These are phyloP conservation scores for Notarius lentiginosus DNA, from an alignment of 2,113 vertebrate species.

Conservation along the genomic window DNA sequence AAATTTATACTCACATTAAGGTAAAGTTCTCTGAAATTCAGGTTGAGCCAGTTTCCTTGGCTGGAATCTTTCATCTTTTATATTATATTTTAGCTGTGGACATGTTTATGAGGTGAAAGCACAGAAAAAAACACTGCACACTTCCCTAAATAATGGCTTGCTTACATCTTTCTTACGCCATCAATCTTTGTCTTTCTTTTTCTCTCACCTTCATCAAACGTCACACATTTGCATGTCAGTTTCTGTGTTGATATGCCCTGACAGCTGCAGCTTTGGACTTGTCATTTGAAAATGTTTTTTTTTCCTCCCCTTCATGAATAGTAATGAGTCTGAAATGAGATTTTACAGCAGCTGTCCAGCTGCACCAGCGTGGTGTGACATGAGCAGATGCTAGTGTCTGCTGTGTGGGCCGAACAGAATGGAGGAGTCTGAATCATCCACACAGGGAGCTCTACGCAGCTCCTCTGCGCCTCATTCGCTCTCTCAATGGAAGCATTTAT, in stretches of 20 bases:
- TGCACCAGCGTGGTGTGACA: conserved; percentile 9
- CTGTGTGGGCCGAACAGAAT: not conserved
- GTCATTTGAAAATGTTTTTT: not conserved
- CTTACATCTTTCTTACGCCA: not conserved
- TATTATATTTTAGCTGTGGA: not conserved
- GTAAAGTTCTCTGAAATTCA: conserved; percentile 9
- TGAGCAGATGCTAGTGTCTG: conserved; percentile 25
- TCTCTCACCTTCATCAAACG: not conserved
- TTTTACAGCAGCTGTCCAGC: conserved; percentile 38
- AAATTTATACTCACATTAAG: not conserved
- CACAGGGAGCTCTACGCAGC: not conserved
- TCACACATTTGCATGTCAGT: not conserved
- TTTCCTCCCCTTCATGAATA: conserved; percentile 21
- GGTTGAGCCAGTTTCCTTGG: not conserved
- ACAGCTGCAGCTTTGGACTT: conserved; percentile 24
- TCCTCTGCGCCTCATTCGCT: not conserved
- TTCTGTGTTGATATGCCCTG: not conserved
- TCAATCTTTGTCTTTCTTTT: not conserved
- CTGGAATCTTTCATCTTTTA: conserved; percentile 5
- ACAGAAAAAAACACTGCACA: not conserved
- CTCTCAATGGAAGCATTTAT: conserved; percentile 7
- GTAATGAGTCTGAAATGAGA: conserved; percentile 33
- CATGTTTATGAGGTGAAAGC: conserved; percentile 3
- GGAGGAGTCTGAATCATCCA: not conserved
- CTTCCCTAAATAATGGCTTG: not conserved